phyloP scores from a whole-genome alignment of 2,888 invertebrate species.

The Scrobipalpa atriplicella region DNA sequence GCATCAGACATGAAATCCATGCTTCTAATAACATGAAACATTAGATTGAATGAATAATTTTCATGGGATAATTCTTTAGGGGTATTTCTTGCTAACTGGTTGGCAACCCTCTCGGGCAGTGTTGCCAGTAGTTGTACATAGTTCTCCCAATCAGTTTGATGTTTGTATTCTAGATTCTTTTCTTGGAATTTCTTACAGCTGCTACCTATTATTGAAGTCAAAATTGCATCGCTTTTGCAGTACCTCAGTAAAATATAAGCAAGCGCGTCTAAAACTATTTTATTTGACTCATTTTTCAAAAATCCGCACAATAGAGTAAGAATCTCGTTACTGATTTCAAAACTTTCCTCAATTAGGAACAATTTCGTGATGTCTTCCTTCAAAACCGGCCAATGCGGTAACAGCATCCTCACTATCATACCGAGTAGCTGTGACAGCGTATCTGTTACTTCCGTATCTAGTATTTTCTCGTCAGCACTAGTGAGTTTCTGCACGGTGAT shows the following conservation, averaged over 20 bases:
- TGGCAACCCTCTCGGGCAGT: slow-evolving; percentile 88
- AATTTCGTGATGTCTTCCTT: slow-evolving; percentile 68
- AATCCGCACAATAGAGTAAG: slow-evolving; percentile 71
- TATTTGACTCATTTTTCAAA: slow-evolving; percentile 68
- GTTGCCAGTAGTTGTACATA: slow-evolving; percentile 85
- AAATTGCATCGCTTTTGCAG: slow-evolving; percentile 82
- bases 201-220: slow-evolving; percentile 73
- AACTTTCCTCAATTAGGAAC: slow-evolving; percentile 81
- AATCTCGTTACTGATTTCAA: slow-evolving; percentile 71
- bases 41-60: slow-evolving; percentile 82
- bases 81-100: slow-evolving; percentile 81
- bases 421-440: slow-evolving; percentile 79
- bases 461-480: slow-evolving; percentile 67
- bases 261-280: slow-evolving; percentile 56
- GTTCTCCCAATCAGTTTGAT: slow-evolving; percentile 69
- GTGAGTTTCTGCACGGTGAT: slow-evolving; percentile 86
- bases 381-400: slow-evolving; percentile 83
- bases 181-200: slow-evolving; percentile 47
- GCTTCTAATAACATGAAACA: slow-evolving; percentile 83
- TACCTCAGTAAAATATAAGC: slow-evolving; percentile 71
- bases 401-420: slow-evolving; percentile 71
- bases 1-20: slow-evolving; percentile 84
- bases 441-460: slow-evolving; percentile 61
- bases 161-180: slow-evolving; percentile 39
- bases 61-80: slow-evolving; percentile 82